These are phyloP conservation scores for Heterochromis multidens DNA, from an alignment of 2,113 vertebrate genomes.

Conservation along the genomic window DNA sequence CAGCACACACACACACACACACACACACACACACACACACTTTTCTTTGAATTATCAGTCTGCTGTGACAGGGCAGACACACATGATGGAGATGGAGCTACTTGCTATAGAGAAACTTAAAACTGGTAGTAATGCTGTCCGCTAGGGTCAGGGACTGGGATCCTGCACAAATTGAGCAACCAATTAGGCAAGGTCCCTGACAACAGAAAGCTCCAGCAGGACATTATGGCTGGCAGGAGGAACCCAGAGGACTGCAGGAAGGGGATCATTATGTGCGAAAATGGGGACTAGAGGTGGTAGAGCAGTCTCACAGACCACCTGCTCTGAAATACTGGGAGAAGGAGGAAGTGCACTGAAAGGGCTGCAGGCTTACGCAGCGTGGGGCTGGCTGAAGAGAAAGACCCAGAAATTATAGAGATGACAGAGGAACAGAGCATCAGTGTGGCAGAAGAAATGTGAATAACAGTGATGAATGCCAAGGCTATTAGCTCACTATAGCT, in stretches of 20 bases:
- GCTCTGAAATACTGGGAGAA: not conserved
- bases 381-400: not conserved
- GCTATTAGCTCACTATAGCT: not conserved
- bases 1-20: not conserved
- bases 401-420: not conserved
- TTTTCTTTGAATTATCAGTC: not conserved
- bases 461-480: slow-evolving; percentile 17
- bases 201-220: not conserved
- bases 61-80: not conserved
- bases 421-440: not conserved
- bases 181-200: slow-evolving; percentile 35
- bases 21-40: not conserved
- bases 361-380: not conserved
- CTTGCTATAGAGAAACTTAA: not conserved
- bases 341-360: slow-evolving; percentile 1
- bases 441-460: slow-evolving; percentile 20
- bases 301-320: slow-evolving; percentile 13
- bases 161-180: slow-evolving; percentile 23
- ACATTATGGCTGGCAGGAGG: not conserved
- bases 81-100: not conserved
- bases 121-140: not conserved
- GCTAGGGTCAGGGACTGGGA: not conserved
- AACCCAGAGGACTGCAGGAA: slow-evolving; percentile 11
- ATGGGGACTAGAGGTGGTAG: slow-evolving; percentile 6
- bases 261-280: slow-evolving; percentile 23